These are phyloP conservation scores for Habropoda laboriosa DNA, from an alignment of 1,140 invertebrate species.

Conservation along the genomic window DNA sequence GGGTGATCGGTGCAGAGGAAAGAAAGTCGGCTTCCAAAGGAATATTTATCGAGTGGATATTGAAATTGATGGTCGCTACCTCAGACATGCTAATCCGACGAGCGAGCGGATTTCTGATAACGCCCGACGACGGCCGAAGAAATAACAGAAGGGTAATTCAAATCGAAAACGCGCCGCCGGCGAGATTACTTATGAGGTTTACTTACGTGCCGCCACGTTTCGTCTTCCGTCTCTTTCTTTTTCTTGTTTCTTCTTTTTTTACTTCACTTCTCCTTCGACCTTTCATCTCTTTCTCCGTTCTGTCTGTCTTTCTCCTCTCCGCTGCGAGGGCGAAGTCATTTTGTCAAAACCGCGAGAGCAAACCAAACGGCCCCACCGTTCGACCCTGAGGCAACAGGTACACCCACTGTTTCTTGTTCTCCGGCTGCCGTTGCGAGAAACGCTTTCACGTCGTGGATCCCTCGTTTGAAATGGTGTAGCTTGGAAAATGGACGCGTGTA, in stretches of 20 bases:
- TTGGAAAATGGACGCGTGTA: too few species aligned
- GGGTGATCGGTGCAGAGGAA: slow-evolving; percentile 58
- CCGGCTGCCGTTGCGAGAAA: background rate
- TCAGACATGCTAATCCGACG: slow-evolving; percentile 75
- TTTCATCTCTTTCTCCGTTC: background rate
- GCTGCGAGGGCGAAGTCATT: slow-evolving; percentile 26
- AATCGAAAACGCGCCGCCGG: slow-evolving; percentile 67
- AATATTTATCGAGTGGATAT: slow-evolving; percentile 76
- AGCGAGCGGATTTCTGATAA: slow-evolving; percentile 70
- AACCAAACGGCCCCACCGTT: background rate
- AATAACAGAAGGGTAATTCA: slow-evolving; percentile 70
- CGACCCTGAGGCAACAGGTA: slow-evolving; percentile 37
- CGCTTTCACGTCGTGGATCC: too few species aligned
- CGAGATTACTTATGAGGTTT: slow-evolving; percentile 71
- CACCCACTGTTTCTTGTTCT: slow-evolving; percentile 11
- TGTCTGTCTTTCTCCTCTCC: background rate
- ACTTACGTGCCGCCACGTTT: slow-evolving; percentile 60
- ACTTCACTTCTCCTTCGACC: background rate
- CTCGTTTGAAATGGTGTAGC: too few species aligned
- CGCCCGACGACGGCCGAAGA: slow-evolving; percentile 66
- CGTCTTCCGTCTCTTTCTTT: background rate
- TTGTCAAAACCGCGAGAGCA: slow-evolving; percentile 53
- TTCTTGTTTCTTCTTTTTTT: background rate
- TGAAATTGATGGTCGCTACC: slow-evolving; percentile 74
- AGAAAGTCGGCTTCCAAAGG: slow-evolving; percentile 71